phyloP scores from a whole-genome alignment of 1,140 invertebrate species.

The Pseudomyrmex gracilis region DNA sequence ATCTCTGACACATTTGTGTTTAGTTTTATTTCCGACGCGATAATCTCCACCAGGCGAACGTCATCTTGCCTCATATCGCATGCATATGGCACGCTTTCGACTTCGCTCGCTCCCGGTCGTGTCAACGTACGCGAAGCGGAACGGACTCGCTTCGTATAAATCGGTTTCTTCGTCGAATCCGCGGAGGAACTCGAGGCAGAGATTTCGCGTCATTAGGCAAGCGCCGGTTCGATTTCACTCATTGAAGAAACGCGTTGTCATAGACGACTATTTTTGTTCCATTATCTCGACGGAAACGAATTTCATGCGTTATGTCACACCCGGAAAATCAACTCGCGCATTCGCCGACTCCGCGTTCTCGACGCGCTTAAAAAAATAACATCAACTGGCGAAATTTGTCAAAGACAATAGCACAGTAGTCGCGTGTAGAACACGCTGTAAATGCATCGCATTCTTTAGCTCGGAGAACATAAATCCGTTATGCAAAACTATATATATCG shows the following conservation, averaged over 20 bases:
- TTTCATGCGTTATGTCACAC: conserved; percentile 19
- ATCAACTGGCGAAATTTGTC: background rate
- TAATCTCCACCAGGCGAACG: background rate
- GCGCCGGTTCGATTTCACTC: conserved; percentile 31
- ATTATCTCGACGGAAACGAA: background rate
- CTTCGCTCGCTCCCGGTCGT: background rate
- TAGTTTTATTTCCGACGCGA: background rate
- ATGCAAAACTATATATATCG: background rate
- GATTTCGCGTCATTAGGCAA: conserved; percentile 26
- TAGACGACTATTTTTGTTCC: background rate
- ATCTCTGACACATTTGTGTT: conserved; percentile 1
- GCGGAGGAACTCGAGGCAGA: background rate
- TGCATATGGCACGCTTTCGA: conserved; percentile 23
- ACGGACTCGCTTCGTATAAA: conserved; percentile 22
- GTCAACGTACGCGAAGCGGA: background rate
- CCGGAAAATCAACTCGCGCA: background rate
- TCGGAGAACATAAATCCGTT: background rate
- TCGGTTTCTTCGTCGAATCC: conserved; percentile 11
- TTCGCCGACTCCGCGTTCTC: background rate
- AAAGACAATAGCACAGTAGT: background rate
- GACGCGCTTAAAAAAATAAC: background rate
- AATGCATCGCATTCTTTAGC: background rate
- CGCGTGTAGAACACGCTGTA: background rate
- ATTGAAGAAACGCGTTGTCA: conserved; percentile 20
- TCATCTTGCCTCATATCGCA: background rate